phyloP scores from a whole-genome alignment of 2,888 invertebrate species.

The Hofmannophila pseudospretella region DNA sequence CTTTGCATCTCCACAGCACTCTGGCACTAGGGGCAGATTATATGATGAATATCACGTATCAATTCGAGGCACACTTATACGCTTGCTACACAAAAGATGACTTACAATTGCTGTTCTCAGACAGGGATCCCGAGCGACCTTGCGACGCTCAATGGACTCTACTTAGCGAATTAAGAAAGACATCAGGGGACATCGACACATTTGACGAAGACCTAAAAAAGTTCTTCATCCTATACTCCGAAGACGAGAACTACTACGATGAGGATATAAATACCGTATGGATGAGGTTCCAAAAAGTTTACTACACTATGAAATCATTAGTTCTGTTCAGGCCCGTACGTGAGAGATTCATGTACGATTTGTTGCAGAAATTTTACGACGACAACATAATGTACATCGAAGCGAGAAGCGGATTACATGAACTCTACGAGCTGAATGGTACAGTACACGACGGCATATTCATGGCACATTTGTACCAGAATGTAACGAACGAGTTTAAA shows the following conservation, averaged over 20 bases:
- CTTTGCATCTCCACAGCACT: conserved; percentile 83
- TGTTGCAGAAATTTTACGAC: conserved; percentile 78
- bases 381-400: conserved; percentile 86
- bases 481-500: conserved; percentile 76
- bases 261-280: conserved; percentile 77
- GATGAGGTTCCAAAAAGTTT: conserved; percentile 76
- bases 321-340: conserved; percentile 80
- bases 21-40: conserved; percentile 79
- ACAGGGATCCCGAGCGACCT: conserved; percentile 39
- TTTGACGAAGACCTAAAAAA: conserved; percentile 75
- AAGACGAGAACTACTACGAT: conserved; percentile 50
- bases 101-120: conserved; percentile 55
- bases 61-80: conserved; percentile 79
- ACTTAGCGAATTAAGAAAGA: conserved; percentile 63
- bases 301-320: conserved; percentile 69
- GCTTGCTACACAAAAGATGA: conserved; percentile 52
- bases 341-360: conserved; percentile 80
- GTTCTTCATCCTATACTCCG: conserved; percentile 73
- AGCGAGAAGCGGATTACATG: conserved; percentile 77
- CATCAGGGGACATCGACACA: conserved; percentile 46
- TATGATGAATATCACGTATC: conserved; percentile 80
- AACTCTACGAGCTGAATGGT: conserved; percentile 81
- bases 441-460: conserved; percentile 70
- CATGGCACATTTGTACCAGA: conserved; percentile 73
- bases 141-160: conserved; percentile 66